Conservation (phyloP, 1,140 invertebrate species). For the Pogonomyrmex californicus region DNA sequence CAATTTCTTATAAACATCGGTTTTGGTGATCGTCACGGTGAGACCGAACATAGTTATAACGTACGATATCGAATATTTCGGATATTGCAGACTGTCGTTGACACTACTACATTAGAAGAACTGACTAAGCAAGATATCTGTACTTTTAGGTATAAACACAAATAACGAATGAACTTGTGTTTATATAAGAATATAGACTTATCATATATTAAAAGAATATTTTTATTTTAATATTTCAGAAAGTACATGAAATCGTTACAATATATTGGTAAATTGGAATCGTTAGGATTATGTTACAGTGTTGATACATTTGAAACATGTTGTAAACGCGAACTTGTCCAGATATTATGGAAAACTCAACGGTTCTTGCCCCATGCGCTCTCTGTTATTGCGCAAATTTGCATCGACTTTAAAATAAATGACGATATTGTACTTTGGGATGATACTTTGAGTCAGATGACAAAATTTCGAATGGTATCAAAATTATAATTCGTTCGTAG, state of each 20-base stretch:
- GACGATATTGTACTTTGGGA: slow-evolving; percentile 80
- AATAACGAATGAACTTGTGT: not conserved
- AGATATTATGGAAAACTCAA: slow-evolving; percentile 79
- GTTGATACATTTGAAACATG: slow-evolving; percentile 79
- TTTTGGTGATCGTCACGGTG: slow-evolving; percentile 75
- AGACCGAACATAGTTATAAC: slow-evolving; percentile 73
- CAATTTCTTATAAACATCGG: slow-evolving; percentile 81
- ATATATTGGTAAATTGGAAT: slow-evolving; percentile 84
- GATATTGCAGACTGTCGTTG: slow-evolving; percentile 79
- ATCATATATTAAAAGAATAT: not conserved
- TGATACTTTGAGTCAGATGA: slow-evolving; percentile 77
- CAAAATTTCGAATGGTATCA: slow-evolving; percentile 75
- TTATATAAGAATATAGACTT: not conserved
- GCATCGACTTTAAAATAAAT: slow-evolving; percentile 79
- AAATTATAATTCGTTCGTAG: not conserved
- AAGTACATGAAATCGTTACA: slow-evolving; percentile 80
- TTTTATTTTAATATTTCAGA: slow-evolving; percentile 72
- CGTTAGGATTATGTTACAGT: slow-evolving; percentile 83
- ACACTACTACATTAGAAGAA: slow-evolving; percentile 77
- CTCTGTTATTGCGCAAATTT: slow-evolving; percentile 79
- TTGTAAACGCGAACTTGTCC: slow-evolving; percentile 81
- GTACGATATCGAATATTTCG: slow-evolving; percentile 82
- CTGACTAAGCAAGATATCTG: slow-evolving; percentile 78
- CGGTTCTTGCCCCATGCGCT: slow-evolving; percentile 70
- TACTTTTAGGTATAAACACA: slow-evolving; percentile 71